phyloP scores from a whole-genome alignment of 2,888 invertebrate genomes.

The Drosophila borealis region DNA sequence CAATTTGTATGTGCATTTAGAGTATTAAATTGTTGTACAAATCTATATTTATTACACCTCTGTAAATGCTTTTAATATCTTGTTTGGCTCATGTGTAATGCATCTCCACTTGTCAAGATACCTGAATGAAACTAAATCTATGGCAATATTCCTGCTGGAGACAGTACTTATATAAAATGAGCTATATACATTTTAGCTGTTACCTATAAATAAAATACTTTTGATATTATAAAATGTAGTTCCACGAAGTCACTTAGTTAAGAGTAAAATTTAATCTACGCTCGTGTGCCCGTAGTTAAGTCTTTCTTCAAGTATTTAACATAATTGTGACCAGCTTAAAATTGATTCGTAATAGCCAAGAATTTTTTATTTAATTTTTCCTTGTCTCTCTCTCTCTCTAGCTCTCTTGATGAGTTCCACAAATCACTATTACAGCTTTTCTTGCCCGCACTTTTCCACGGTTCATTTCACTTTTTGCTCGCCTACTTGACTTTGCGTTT shows the following conservation, averaged over 20 bases:
- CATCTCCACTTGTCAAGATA: too few relatives aligned
- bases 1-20: not conserved
- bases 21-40: slow-evolving; percentile 5
- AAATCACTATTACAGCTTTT: slow-evolving; percentile 13
- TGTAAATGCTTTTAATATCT: not conserved
- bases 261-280: too few relatives aligned
- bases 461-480: slow-evolving; percentile 14
- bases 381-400: too few relatives aligned
- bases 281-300: too few relatives aligned
- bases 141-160: too few relatives aligned
- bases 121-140: too few relatives aligned
- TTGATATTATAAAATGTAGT: too few relatives aligned
- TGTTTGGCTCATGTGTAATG: not conserved
- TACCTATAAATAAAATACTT: too few relatives aligned
- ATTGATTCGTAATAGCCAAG: slow-evolving; percentile 9
- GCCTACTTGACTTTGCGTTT: slow-evolving; percentile 44
- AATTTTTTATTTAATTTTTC: not conserved
- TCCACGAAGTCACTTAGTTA: too few relatives aligned
- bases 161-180: too few relatives aligned
- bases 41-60: slow-evolving; percentile 4
- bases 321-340: not conserved
- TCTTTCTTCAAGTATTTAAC: too few relatives aligned
- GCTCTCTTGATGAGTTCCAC: not conserved
- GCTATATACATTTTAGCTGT: too few relatives aligned
- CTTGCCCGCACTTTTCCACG: slow-evolving; percentile 9